phyloP scores from a whole-genome alignment of 2,888 invertebrate species.

The Troides oblongomaculatus region DNA sequence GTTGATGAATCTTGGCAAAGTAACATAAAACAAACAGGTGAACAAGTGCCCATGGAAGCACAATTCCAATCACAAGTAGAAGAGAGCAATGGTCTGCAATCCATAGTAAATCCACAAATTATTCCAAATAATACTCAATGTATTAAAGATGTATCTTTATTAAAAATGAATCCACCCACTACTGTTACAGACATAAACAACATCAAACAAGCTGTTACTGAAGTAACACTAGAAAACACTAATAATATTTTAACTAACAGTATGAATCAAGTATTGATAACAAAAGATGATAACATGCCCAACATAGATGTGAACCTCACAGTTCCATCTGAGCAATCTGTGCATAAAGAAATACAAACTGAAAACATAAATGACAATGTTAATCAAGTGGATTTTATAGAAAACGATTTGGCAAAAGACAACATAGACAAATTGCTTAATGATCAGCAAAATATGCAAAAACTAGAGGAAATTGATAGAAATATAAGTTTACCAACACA shows the following conservation, averaged over 20 bases:
- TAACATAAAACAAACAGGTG: constrained; percentile 44
- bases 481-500: constrained; percentile 33
- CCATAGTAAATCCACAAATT: constrained; percentile 32
- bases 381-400: constrained; percentile 20
- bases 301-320: constrained; percentile 29
- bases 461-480: constrained; percentile 31
- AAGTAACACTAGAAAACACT: not conserved
- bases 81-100: not conserved
- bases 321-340: constrained; percentile 22
- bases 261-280: constrained; percentile 31
- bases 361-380: constrained; percentile 8
- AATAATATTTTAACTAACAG: constrained; percentile 30
- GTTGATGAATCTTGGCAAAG: constrained; percentile 58
- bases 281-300: constrained; percentile 33
- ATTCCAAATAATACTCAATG: constrained; percentile 32
- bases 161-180: constrained; percentile 1
- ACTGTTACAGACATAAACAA: constrained; percentile 2
- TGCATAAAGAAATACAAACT: constrained; percentile 29
- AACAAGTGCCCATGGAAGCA: constrained; percentile 38
- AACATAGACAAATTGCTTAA: constrained; percentile 31
- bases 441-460: constrained; percentile 33
- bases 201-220: not conserved
- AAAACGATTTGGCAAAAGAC: constrained; percentile 28
- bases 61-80: constrained; percentile 33
- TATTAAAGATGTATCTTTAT: constrained; percentile 27